phyloP scores from a whole-genome alignment of 2,113 vertebrate species.

The Neodontobutis hainanensis region DNA sequence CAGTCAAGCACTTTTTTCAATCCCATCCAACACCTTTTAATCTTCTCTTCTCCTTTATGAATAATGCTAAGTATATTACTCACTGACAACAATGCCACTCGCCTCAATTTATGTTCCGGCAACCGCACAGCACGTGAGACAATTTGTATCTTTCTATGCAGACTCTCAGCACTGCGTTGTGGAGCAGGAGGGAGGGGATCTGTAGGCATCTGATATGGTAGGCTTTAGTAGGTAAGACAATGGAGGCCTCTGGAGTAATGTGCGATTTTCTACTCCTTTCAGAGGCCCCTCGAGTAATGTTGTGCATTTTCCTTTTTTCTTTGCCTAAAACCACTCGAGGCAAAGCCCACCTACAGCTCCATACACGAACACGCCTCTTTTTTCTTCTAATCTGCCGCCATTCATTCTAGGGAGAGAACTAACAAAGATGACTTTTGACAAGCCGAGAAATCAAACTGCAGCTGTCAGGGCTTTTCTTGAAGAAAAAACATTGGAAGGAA shows the following conservation, averaged over 20 bases:
- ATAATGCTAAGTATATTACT: constrained; percentile 82
- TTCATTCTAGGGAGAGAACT: constrained; percentile 59
- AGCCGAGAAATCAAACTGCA: constrained; percentile 71
- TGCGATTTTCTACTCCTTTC: constrained; percentile 64
- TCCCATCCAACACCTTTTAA: constrained; percentile 66
- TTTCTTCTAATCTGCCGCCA: constrained; percentile 64
- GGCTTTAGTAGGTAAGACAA: constrained; percentile 71
- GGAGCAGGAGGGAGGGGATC: constrained; percentile 56
- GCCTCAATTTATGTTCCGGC: constrained; percentile 79
- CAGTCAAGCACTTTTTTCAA: constrained; percentile 57
- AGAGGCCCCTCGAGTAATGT: constrained; percentile 66
- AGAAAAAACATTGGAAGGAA: constrained; percentile 40
- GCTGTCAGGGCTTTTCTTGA: constrained; percentile 70
- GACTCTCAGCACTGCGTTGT: constrained; percentile 64
- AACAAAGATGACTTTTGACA: constrained; percentile 81
- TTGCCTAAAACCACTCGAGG: constrained; percentile 67
- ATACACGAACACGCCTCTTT: constrained; percentile 69
- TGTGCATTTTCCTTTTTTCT: constrained; percentile 63
- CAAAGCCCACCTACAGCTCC: constrained; percentile 75
- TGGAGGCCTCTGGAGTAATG: constrained; percentile 66
- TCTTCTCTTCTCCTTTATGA: constrained; percentile 72
- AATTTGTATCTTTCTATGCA: constrained; percentile 81
- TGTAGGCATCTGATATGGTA: constrained; percentile 77
- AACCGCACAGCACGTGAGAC: constrained; percentile 70
- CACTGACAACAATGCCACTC: constrained; percentile 76